Conservation (phyloP, 2,888 invertebrate species). For the Volucella inflata region DNA sequence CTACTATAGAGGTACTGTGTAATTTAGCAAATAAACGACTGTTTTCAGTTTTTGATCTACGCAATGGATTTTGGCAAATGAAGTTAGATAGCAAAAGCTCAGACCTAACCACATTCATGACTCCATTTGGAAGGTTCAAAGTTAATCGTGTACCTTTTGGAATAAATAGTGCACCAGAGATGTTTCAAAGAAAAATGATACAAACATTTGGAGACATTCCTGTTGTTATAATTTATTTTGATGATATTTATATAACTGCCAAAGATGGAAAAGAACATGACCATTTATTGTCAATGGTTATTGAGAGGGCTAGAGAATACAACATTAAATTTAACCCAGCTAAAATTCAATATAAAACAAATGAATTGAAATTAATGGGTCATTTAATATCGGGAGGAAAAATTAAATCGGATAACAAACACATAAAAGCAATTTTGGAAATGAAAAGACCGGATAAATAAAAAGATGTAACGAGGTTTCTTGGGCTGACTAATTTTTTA, state of each 20-base stretch:
- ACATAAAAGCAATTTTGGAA: no score
- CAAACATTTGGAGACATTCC: constrained; percentile 78
- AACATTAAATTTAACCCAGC: constrained; percentile 54
- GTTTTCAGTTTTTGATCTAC: constrained; percentile 71
- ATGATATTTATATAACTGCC: constrained; percentile 79
- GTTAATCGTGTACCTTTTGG: constrained; percentile 78
- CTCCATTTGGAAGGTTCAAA: constrained; percentile 74
- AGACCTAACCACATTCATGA: constrained; percentile 76
- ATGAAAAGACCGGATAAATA: no score
- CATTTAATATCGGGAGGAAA: no score
- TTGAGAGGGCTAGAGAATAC: no score
- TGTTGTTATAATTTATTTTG: constrained; percentile 80
- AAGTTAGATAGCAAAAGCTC: constrained; percentile 72
- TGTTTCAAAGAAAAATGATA: constrained; percentile 79
- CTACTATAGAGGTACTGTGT: constrained; percentile 76
- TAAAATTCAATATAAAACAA: neutral
- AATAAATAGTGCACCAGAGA: constrained; percentile 78
- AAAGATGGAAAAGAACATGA: constrained; percentile 47
- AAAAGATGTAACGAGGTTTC: no score
- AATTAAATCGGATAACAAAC: no score
- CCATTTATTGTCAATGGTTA: no score
- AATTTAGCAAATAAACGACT: constrained; percentile 55
- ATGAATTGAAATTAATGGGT: constrained; percentile 76
- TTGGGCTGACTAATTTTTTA: no score
- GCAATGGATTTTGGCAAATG: constrained; percentile 70